Evolutionary conservation across 2,113 vertebrate genomes (phyloP), one percentile per base, ranked within the genome.

Genomic region (Paedocypris sp.): DNA sequence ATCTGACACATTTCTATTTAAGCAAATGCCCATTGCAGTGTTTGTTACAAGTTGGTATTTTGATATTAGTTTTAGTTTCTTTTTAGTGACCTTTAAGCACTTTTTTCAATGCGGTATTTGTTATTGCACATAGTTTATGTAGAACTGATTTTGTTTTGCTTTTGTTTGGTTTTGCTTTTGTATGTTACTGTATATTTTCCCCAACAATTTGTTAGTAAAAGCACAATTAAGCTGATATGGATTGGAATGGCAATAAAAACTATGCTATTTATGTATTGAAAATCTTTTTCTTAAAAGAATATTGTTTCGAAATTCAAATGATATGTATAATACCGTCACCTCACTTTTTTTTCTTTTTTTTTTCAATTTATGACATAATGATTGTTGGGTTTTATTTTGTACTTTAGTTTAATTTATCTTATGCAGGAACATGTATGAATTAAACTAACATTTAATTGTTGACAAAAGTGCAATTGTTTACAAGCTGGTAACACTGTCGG

Each of bases 91-190:
- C 12, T 43, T 43, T 8, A 57, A 57, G 39, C 26, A 58, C 54
- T 32, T 58, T 57, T n/a, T 43, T 58, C 54, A 43, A 57, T 15
- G 11, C 54, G 10, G 39, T 58, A 58, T 32, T 43, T 58, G 25
- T 22, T 22, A 13, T 20, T 10, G 25, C 9, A 11, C 23, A 28
- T 33, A 31, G 45, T 62, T 38, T 56, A 32, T 26, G 42, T 18
- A 60, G 23, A 33, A 12, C 19, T 31, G 11, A 4, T 56, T 19
- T 18, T 1, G n/a, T n/a, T n/a, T n/a, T n/a, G n/a, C n/a, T 39
- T 49, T 49, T 19, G 45, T 25, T 19, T 29, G 26, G 38, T 29
- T 57, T 29, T 19, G 42, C 32, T 45, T 33, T 39, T 62, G 25
- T 62, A 48, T 23, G 29, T 64, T n/a, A 47, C 13, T 56, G 22